Base-by-base conservation (phyloP, 2,113 vertebrate genomes). In the Podocnemis expansa region DNA sequence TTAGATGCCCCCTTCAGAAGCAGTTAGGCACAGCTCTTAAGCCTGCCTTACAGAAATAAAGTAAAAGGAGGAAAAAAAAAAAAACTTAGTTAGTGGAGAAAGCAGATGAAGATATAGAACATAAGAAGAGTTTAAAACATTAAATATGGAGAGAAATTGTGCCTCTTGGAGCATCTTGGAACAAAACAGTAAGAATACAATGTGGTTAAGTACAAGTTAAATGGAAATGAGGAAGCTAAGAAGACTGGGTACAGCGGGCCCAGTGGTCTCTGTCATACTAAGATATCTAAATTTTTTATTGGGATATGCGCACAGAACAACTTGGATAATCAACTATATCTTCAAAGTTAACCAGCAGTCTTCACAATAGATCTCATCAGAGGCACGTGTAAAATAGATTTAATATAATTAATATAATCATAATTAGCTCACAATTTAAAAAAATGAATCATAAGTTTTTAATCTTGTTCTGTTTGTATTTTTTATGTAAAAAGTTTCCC, bases 321-420 rank as follows among this genome's bases (percentile, higher is more conserved):
- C 41, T 86, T 55, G 41, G 51, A 19, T 85, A 85, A 88, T 85
- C 60, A 94, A 91, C 86, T 6, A 22, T 38, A 52, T 4, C 79
- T 96, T 93, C 84, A 96, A 78, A 96, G 84, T 63, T 54, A 93
- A 80, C 55, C 82, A 78, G 7, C 43, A 79, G 55, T 51, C 49
- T 88, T 95, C 80, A 29, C 8, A 2, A 1, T 85, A 89, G 21
- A 80, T 88, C 45, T 89, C 85, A 87, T 88, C 82, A 89, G 84
- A 96, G 29, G 25, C 34, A 93, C 41, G 21, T 31, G 34, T 88
- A 84, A 94, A 95, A 89, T 56, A 80, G 56, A 25, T 43, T 89
- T 67, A 95, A 88, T 95, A 80, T 81, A 92, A 87, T 76, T 60
- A 88, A 14, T 27, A 87, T 43, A 63, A 67, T 78, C 14, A 78